Evolutionary conservation across 2,113 vertebrate genomes (phyloP).

Genomic region (Saccopteryx leptura): DNA sequence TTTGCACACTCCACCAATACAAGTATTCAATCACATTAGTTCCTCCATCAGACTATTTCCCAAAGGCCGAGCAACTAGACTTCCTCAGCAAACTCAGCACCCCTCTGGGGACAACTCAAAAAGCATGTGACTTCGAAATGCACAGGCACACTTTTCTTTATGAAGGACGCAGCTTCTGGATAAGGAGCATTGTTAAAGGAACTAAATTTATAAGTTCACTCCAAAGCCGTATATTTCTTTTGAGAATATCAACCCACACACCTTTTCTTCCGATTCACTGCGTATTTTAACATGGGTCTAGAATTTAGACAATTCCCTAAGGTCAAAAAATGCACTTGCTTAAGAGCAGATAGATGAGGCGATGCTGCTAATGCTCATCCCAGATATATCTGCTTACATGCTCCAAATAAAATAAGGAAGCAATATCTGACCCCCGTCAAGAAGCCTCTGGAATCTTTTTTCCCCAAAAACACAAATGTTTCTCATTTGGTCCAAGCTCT

Average conservation of each 20-base stretch:
- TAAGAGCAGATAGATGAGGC: conserved; percentile 5
- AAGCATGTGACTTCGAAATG: neutral
- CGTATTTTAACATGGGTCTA: neutral
- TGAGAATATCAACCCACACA: neutral
- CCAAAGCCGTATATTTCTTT: neutral
- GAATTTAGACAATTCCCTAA: neutral
- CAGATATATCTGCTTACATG: neutral
- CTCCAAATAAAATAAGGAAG: conserved; percentile 70
- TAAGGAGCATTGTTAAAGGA: conserved; percentile 16
- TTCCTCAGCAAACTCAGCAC: neutral
- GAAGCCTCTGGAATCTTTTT: conserved; percentile 61
- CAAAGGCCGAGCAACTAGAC: neutral
- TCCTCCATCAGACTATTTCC: neutral
- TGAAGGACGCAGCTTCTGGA: conserved; percentile 4
- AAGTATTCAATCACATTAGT: neutral
- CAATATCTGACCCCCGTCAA: conserved; percentile 51
- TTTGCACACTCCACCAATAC: neutral
- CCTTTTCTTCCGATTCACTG: conserved; percentile 34
- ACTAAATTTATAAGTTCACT: neutral
- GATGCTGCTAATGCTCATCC: neutral
- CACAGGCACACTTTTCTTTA: neutral
- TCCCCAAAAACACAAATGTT: conserved; percentile 68
- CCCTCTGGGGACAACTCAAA: neutral
- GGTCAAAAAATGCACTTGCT: conserved; percentile 51
- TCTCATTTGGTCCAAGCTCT: conserved; percentile 71